Conservation (phyloP, 2,113 vertebrate genomes). For the Numida meleagris region DNA sequence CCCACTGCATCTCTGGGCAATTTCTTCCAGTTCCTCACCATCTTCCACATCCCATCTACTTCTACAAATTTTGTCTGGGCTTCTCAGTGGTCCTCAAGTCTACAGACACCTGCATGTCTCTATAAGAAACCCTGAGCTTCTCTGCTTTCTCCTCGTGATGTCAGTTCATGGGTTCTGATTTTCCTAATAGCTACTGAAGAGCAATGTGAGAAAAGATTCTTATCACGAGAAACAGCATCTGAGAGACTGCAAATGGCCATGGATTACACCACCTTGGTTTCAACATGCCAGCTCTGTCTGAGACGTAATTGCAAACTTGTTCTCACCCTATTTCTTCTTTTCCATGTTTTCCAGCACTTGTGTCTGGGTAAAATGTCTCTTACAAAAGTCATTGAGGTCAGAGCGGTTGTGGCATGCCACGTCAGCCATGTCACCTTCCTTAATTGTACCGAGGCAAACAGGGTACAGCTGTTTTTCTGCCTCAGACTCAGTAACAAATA, state of each 20-base stretch:
- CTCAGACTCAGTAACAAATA: background rate
- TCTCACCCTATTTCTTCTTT: background rate
- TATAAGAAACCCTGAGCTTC: rapidly evolving
- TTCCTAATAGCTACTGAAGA: background rate
- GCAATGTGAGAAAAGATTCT: constrained; percentile 17
- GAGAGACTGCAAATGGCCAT: background rate
- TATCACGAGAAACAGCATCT: background rate
- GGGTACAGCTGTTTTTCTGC: background rate
- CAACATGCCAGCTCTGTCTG: background rate
- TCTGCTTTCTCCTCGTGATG: background rate
- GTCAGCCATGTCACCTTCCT: background rate
- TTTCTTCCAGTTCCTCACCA: too few species aligned
- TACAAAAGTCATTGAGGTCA: background rate
- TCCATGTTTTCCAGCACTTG: background rate
- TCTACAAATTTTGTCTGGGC: background rate
- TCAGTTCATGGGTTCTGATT: background rate
- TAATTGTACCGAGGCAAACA: background rate
- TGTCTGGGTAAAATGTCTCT: background rate
- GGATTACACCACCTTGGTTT: constrained; percentile 49
- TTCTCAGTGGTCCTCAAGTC: background rate
- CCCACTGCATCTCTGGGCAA: too few species aligned
- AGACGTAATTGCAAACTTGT: constrained; percentile 3
- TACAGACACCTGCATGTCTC: background rate
- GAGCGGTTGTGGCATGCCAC: background rate
- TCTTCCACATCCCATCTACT: background rate